Base-by-base conservation (phyloP, 2,797 vertebrate species). In the Fringilla coelebs region DNA sequence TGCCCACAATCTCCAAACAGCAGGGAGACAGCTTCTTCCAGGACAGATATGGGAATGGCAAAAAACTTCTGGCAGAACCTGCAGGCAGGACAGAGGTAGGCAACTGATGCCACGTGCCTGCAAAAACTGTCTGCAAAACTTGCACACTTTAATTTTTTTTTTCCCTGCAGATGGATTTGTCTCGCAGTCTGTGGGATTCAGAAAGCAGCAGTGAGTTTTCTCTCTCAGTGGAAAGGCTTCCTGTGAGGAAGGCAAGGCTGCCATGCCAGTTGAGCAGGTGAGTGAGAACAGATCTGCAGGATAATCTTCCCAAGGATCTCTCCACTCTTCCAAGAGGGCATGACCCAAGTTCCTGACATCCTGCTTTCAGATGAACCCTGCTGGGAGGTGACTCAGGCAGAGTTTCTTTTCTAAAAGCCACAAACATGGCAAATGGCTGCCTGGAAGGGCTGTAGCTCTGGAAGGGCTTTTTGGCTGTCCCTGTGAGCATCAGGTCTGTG, bases 401-500 rank as follows among this genome's bases (percentile, higher is more conserved):
- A 70, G 14, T 70, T 80, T 67, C 48, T 86, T 22, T 36, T 40
- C 52, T 71, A 45, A 83, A 83, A 63, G 10, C 20, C 7, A n/a
- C 10, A 26, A n/a, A 83, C 20, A 51, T 6, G 3, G n/a, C 17
- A 54, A 66, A 77, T 21, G 29, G 46, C 57, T 57, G 20, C 16
- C 26, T 41, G 20, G 22, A 68, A 54, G 12, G 9, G 19, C n/a
- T 85, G 46, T 41, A 79, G 57, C 11, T 46, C 55, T 38, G 8
- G 21, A 57, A 73, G 10, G 36, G n/a, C 15, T 90, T 73, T 73
- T 85, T 74, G 52, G 24, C 31, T 73, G 11, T 20, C 24, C 51
- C 21, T 43, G 13, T 1, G 7, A 85, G 18, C 0, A 0, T 29
- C 0, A 1, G 15, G 8, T 62, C 57, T 74, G 28, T 46, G 45